A percentile compares a stretch with the other conserved stretches of the same genome.
phyloP scores from a whole-genome alignment of 2,113 vertebrate species.

The Condylura cristata region DNA sequence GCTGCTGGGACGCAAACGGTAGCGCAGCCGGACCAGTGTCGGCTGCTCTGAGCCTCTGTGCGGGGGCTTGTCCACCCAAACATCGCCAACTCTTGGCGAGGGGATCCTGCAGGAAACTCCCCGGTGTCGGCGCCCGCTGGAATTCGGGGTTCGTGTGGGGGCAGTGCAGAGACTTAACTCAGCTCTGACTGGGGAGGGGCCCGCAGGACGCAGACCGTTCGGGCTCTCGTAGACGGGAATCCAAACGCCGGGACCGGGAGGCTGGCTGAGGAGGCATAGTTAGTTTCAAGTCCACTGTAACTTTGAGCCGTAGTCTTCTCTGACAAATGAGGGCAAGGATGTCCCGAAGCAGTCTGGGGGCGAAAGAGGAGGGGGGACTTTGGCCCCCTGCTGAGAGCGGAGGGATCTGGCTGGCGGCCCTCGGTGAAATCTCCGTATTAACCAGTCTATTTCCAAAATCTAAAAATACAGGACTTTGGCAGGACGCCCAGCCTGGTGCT shows the following conservation, averaged over 20 bases:
- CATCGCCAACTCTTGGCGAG: background rate
- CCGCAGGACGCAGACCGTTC: background rate
- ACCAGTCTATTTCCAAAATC: conserved; percentile 16
- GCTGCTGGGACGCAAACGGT: background rate
- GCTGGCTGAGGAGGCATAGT: background rate
- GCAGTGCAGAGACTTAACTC: background rate
- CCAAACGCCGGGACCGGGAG: background rate
- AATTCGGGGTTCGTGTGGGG: background rate
- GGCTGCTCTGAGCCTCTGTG: background rate
- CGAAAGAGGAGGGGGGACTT: background rate
- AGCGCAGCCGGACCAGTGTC: background rate
- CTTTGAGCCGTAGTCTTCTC: conserved; percentile 5
- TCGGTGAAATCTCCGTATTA: background rate
- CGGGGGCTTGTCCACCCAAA: background rate
- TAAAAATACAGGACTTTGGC: background rate
- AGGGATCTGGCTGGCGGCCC: background rate
- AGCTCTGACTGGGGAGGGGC: background rate
- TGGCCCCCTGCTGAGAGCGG: background rate
- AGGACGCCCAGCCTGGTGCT: background rate
- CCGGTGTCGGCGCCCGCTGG: background rate
- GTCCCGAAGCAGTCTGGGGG: background rate
- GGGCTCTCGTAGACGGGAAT: background rate
- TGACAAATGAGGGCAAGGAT: background rate
- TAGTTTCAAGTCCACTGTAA: background rate
- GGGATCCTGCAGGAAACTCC: background rate